phyloP scores from a whole-genome alignment of 2,888 invertebrate species.

The Athetis lepigone region DNA sequence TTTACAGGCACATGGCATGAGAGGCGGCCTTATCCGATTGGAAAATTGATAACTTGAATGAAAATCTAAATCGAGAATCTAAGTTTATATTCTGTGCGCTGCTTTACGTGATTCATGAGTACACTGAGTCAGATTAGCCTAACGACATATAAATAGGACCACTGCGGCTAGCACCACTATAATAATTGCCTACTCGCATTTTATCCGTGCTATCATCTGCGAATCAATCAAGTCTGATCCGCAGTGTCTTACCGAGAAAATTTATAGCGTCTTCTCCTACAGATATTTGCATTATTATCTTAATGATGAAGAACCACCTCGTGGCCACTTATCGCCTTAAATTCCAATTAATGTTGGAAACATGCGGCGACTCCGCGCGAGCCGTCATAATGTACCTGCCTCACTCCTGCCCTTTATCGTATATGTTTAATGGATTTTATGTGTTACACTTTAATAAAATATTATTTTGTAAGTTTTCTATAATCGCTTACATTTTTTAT shows the following conservation, averaged over 20 bases:
- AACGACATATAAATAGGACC: conserved; percentile 62
- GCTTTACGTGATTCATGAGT: conserved; percentile 60
- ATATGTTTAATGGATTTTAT: conserved; percentile 79
- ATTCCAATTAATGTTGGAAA: conserved; percentile 86
- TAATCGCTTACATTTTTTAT: conserved; percentile 11
- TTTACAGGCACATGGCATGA: conserved; percentile 53
- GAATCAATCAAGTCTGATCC: conserved; percentile 80
- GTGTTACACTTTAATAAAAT: conserved; percentile 75
- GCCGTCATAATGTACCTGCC: conserved; percentile 77
- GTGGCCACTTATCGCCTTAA: conserved; percentile 80
- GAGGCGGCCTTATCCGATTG: conserved; percentile 49
- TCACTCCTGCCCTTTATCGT: conserved; percentile 71
- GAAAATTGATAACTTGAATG: conserved; percentile 62
- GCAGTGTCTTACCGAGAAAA: conserved; percentile 71
- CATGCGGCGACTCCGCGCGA: conserved; percentile 76
- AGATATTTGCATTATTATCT: conserved; percentile 86
- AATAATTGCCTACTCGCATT: conserved; percentile 68
- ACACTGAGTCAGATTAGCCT: conserved; percentile 58
- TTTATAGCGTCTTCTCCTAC: conserved; percentile 76
- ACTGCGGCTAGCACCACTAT: conserved; percentile 57
- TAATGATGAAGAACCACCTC: conserved; percentile 83
- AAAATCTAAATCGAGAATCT: conserved; percentile 62
- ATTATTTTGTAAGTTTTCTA: conserved; percentile 69
- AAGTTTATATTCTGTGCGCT: conserved; percentile 53
- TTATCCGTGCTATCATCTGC: conserved; percentile 74